phyloP scores from a whole-genome alignment of 1,140 invertebrate genomes.

The Onthophagus taurus region DNA sequence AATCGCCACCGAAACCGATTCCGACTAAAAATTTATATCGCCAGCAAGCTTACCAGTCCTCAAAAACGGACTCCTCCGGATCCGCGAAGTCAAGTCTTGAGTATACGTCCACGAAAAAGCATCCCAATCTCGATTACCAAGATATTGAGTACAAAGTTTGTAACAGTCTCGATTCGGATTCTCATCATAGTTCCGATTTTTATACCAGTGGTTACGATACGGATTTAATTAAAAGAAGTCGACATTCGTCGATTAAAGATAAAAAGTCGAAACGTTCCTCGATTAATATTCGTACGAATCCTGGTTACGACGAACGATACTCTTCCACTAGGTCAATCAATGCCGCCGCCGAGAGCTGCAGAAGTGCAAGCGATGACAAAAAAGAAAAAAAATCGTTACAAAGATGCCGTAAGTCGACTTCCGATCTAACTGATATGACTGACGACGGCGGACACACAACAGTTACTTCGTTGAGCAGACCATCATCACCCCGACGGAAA shows the following conservation, averaged over 20 bases:
- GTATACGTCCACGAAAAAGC: conserved; percentile 29
- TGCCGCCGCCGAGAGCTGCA: conserved; percentile 17
- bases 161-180: conserved; percentile 33
- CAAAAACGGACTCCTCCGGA: conserved; percentile 27
- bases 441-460: conserved; percentile 48
- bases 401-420: conserved; percentile 58
- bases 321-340: conserved; percentile 31
- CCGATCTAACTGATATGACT: conserved; percentile 58
- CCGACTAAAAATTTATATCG: conserved; percentile 12
- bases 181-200: conserved; percentile 26
- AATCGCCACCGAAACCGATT: conserved; percentile 23
- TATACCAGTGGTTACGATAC: conserved; percentile 25
- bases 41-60: conserved; percentile 23
- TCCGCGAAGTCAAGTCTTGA: conserved; percentile 30
- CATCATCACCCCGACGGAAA: conserved; percentile 46
- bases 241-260: conserved; percentile 32
- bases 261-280: conserved; percentile 24
- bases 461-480: conserved; percentile 50
- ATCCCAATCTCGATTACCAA: conserved; percentile 30
- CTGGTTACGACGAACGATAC: conserved; percentile 30
- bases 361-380: too few species aligned
- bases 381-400: conserved; percentile 18
- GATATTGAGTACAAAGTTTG: conserved; percentile 34
- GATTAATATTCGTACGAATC: conserved; percentile 33
- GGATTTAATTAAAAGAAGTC: conserved; percentile 19